phyloP scores from a whole-genome alignment of 2,113 vertebrate species.

The Hippocampus abdominalis region DNA sequence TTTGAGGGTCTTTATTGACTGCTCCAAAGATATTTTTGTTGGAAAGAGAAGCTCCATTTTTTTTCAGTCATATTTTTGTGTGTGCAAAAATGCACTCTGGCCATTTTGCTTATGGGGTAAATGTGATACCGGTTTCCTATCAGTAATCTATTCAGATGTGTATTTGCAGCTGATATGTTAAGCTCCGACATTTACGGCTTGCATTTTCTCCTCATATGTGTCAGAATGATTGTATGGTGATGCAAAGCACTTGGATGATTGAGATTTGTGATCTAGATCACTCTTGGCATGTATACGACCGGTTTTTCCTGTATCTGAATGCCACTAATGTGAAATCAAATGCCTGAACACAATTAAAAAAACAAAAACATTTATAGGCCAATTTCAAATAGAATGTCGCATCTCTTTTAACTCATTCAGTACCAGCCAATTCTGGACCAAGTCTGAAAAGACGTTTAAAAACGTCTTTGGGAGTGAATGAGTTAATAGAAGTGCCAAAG shows the following conservation, averaged over 20 bases:
- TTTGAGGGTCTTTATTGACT: neutral
- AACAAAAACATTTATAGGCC: neutral
- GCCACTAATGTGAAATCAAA: slow-evolving; percentile 11
- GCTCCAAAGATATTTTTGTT: neutral
- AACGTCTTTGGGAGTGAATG: too few species aligned
- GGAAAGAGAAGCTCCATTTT: neutral
- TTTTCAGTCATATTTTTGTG: neutral
- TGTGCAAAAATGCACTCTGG: neutral
- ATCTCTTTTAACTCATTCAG: too few species aligned
- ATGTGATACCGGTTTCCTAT: neutral
- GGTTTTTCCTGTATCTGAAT: neutral
- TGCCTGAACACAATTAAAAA: neutral
- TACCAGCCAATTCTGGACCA: too few species aligned
- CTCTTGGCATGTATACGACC: neutral
- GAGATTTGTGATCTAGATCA: neutral
- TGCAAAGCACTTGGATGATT: neutral
- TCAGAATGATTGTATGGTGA: neutral
- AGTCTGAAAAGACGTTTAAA: too few species aligned
- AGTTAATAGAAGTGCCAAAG: neutral
- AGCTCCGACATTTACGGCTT: neutral
- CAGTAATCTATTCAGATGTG: neutral
- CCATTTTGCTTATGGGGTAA: neutral
- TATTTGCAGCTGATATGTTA: neutral
- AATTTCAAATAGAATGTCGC: neutral
- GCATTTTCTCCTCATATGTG: neutral